Conservation (phyloP, 2,888 invertebrate genomes). For the Taphrorychus bicolor region DNA sequence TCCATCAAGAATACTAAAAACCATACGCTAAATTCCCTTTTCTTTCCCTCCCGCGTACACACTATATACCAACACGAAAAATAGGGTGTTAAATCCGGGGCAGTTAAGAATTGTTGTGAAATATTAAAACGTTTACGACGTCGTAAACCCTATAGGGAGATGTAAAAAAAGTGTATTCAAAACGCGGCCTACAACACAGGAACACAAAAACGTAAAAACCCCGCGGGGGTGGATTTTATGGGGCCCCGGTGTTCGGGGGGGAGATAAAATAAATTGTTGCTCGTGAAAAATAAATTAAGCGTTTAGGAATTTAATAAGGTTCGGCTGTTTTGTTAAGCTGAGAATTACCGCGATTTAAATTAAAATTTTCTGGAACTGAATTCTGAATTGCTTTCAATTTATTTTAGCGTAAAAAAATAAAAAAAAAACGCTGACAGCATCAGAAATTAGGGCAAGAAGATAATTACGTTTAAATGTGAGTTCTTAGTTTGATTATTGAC, state of each 20-base stretch:
- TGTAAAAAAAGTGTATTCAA: conserved; percentile 6
- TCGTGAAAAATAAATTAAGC: conserved; percentile 7
- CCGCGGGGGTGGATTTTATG: not conserved
- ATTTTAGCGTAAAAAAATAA: no score
- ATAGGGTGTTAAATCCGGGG: conserved; percentile 7
- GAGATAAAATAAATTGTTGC: not conserved
- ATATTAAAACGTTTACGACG: conserved; percentile 9
- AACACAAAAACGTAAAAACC: conserved; percentile 2
- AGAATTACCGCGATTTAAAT: conserved; percentile 1
- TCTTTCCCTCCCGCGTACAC: no score
- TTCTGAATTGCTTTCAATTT: no score
- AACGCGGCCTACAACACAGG: not conserved
- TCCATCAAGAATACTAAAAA: no score
- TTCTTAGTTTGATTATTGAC: no score
- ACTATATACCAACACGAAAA: no score
- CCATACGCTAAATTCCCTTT: no score
- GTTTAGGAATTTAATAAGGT: not conserved
- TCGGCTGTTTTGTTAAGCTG: not conserved
- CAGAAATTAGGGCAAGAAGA: no score
- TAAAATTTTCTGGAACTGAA: not conserved
- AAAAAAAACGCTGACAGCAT: no score
- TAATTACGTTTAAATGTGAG: no score
- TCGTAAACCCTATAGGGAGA: conserved; percentile 3
- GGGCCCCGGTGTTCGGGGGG: not conserved
- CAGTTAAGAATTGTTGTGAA: not conserved